Evolutionary conservation across 2,888 invertebrate genomes (phyloP), one percentile per base, ranked within the genome.

Genomic region (Melinaea marsaeus): DNA sequence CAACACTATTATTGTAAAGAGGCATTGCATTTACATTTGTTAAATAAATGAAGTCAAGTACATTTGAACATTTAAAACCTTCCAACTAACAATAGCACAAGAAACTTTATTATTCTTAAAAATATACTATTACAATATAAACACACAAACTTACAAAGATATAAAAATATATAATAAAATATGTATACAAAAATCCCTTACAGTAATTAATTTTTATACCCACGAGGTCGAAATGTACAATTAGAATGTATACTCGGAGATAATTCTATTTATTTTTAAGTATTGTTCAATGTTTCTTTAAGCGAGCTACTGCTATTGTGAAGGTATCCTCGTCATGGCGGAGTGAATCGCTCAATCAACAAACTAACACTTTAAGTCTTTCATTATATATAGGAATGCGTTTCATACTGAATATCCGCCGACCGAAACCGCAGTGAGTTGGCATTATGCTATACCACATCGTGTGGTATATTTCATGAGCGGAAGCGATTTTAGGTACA

Each of bases 311-410:
- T 66, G 67, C 67, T 67, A 70, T 71, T 73, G 68, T 72, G 63
- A 65, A 65, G 60, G 61, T 70, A 69, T 71, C 62, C 70, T 67
- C 67, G 66, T 79, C 74, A 79, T 79, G 74, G 72, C 74, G 75
- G 74, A 74, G 76, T 85, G 86, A 85, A 86, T 86, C 81, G 83
- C 77, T 84, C 80, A 86, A 86, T 85, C 86, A 85, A 79, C 78
- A 78, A 73, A 67, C 72, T 75, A 79, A 80, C 81, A 79, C 80
- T 76, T 82, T 79, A 80, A 74, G 75, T 80, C 77, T 78, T 79
- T 76, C 74, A 78, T 76, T 74, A 75, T 71, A 71, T 66, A 66
- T 68, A 68, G 75, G 74, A 79, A 78, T 74, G 74, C 68, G 68
- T 69, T 72, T 74, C 72, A 71, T 70, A 71, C 69, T 74, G 76